Evolutionary conservation across 2,113 vertebrate genomes (phyloP), one percentile per base, ranked within the genome.

Genomic region (Brienomyrus longianalis): DNA sequence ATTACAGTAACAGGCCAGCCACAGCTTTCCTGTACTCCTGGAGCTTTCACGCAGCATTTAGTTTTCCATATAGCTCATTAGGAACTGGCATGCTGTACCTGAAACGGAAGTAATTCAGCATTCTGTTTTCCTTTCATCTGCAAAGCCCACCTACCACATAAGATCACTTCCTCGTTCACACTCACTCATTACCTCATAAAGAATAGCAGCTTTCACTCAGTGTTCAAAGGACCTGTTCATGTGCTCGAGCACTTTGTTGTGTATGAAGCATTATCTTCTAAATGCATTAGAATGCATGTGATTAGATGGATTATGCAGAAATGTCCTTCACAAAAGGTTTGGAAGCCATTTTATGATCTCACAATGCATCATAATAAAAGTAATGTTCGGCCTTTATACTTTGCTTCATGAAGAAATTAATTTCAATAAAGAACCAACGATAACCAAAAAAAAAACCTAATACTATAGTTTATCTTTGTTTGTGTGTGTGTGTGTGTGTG

Each of bases 1-100:
- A 94, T 96, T 95, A 95, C 92, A 74, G 90, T 90, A 59, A 89
- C 62, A 84, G 89, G 92, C 83, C 93, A 92, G 87, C 85, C 90
- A 43, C 59, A 92, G 91, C 93, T 92, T 92, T 92, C 91, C 92
- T 90, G 27, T 11, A 31, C 91, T 88, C 92, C 87, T 89, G 27
- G 91, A 92, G 89, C 90, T 86, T 74, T 45, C 88, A 52, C 90
- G 84, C 83, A 48, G 88, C 91, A 47, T 43, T 89, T 90, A n/a
- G 92, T 92, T 93, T 92, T 91, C 31, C 92, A 87, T 93, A 84
- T 91, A 50, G 70, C 92, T 91, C 88, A 91, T 93, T 93, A 93
- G 83, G 83, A 56, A 13, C 45, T 4, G 10, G 45, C 48, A 39
- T 45, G 84, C 88, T 88, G 66, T 51, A 90, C 86, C 90, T 90